Evolutionary conservation across 2,797 vertebrate genomes (phyloP).

Genomic region (Carcharodon carcharias): DNA sequence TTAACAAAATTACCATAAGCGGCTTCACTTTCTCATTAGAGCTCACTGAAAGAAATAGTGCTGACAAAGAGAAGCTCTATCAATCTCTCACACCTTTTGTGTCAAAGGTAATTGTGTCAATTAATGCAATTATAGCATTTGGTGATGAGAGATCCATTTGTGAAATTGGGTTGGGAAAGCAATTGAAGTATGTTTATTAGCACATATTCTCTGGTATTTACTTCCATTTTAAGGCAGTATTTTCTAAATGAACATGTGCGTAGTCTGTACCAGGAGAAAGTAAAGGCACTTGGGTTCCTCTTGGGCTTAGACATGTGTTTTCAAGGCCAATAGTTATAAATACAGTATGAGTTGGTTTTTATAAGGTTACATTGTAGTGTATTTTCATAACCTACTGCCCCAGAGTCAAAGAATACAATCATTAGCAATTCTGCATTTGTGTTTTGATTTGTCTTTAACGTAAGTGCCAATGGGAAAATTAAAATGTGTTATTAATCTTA

Average conservation of each 20-base stretch:
- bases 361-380: not conserved
- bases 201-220: not conserved
- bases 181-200: not conserved
- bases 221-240: not conserved
- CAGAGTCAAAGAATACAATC: not conserved
- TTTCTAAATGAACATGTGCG: not conserved
- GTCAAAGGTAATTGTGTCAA: slow-evolving; percentile 1
- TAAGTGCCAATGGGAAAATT: not conserved
- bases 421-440: not conserved
- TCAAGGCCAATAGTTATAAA: not conserved
- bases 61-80: not conserved
- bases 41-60: not conserved
- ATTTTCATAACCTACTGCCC: slow-evolving; percentile 2
- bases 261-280: not conserved
- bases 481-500: slow-evolving; percentile 3
- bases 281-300: not conserved
- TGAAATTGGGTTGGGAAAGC: not conserved
- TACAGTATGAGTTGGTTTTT: not conserved
- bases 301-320: not conserved
- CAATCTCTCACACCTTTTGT: not conserved
- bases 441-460: not conserved
- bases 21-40: slow-evolving; percentile 12
- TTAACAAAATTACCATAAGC: slow-evolving; percentile 1
- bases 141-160: not conserved
- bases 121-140: slow-evolving; percentile 27